Evolutionary conservation across 2,888 invertebrate species (phyloP), one percentile per base, ranked within the genome.

Genomic region (Elegia similella): DNA sequence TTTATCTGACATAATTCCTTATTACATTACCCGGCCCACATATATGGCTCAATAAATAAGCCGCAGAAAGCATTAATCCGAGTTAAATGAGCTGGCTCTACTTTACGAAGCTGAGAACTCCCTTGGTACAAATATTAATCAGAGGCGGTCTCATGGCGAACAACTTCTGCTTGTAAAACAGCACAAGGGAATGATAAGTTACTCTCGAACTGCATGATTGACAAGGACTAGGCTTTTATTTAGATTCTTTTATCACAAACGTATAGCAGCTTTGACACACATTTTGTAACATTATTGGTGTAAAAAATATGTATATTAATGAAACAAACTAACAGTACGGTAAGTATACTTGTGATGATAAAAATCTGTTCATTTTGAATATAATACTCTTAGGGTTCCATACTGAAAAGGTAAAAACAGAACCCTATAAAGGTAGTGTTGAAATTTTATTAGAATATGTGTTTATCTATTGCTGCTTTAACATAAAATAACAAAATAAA

Each of bases 11-110:
- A 68, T 56, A 48, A 56, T 56, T 56, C 42, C 65, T 72, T 76
- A 72, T 72, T 75, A 71, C 72, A 75, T 62, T 55, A 60, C 59
- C 60, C 59, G 54, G 53, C 48, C 59, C 34, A 56, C 59, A 52
- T 54, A 42, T 71, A 70, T 67, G 64, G 65, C 58, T 64, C 73
- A 65, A 75, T 77, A 73, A 78, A 78, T 73, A 75, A 71, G 67
- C 68, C 63, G 42, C 60, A 57, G 69, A 55, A 58, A 58, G 57
- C 80, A 76, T 81, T 79, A 81, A 80, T 77, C 76, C 73, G 67
- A 68, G 75, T 81, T 81, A 78, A 81, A 82, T 78, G 78, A 80
- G 74, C 72, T 72, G 67, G 68, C 66, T 63, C 67, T 55, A 34
- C 32, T 55, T 55, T 47, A 55, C 55, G 55, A 58, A 60, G 62